A percentile compares a stretch with the other conserved stretches of the same genome.
Conservation (phyloP, 2,797 vertebrate species). For the Cossypha heuglini region DNA sequence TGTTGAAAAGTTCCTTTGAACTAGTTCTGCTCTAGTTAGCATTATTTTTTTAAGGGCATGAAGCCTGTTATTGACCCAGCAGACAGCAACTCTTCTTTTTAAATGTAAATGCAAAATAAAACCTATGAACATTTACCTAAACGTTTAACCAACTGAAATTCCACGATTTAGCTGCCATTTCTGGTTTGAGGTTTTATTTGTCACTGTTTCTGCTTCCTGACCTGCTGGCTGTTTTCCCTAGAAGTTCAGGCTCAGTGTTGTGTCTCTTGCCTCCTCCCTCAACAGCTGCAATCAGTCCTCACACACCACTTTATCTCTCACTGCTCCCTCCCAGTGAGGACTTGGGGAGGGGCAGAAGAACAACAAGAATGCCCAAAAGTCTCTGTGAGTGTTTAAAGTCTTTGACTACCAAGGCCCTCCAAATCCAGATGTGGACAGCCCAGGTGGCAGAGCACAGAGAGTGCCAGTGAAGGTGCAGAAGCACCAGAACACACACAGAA, state of each 20-base stretch:
- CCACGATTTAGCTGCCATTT: neutral
- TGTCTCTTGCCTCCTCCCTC: neutral
- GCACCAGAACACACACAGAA: neutral
- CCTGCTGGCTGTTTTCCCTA: neutral
- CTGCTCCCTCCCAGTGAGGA: neutral
- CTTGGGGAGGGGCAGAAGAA: neutral
- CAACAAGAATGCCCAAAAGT: neutral
- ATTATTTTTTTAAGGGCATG: neutral
- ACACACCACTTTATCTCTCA: neutral
- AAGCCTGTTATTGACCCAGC: neutral
- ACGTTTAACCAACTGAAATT: neutral
- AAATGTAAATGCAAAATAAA: neutral
- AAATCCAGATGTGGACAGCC: neutral
- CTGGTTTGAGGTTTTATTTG: neutral
- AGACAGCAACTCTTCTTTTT: neutral
- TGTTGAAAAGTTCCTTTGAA: neutral
- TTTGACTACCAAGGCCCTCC: neutral
- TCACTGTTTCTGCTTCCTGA: neutral
- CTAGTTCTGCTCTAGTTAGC: neutral
- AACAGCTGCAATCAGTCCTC: neutral
- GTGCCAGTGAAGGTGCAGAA: neutral
- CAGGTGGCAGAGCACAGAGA: neutral
- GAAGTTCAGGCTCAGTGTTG: neutral
- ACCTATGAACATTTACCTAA: neutral
- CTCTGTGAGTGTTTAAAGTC: neutral